Percentiles rank a stretch among this genome's conserved stretches.
phyloP scores from a whole-genome alignment of 2,888 invertebrate genomes.

The Cataglyphis albicans region DNA sequence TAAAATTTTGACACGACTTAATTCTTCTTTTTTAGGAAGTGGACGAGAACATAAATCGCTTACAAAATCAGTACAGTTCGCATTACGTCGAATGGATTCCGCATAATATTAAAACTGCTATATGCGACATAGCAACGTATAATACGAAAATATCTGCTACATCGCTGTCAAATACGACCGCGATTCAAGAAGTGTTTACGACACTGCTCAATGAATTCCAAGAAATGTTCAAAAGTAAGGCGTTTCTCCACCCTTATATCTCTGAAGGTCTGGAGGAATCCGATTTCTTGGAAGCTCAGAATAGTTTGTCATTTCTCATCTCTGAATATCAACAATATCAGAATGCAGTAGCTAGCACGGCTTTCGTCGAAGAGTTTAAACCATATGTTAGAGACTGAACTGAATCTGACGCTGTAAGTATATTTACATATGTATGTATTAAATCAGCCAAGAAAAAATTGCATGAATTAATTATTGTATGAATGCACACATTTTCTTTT shows the following conservation, averaged over 20 bases:
- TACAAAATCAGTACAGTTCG: constrained; percentile 88
- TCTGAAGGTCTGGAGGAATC: constrained; percentile 98
- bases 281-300: constrained; percentile 97
- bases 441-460: not conserved
- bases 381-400: not conserved
- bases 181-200: constrained; percentile 95
- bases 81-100: constrained; percentile 91
- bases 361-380: constrained; percentile 31
- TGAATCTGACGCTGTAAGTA: constrained; percentile 54
- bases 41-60: constrained; percentile 90
- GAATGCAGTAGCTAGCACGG: constrained; percentile 90
- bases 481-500: not conserved
- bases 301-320: constrained; percentile 95
- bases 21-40: constrained; percentile 82
- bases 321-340: constrained; percentile 97
- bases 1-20: not conserved
- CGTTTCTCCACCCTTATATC: constrained; percentile 98
- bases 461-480: not conserved
- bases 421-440: not conserved
- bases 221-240: constrained; percentile 97
- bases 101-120: constrained; percentile 92
- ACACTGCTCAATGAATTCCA: constrained; percentile 93
- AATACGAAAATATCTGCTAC: constrained; percentile 94
- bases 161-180: constrained; percentile 94
- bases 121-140: constrained; percentile 92